Evolutionary conservation across 1,140 invertebrate species (phyloP), one percentile per base, ranked within the genome.

Genomic region (Plutomurus gul): DNA sequence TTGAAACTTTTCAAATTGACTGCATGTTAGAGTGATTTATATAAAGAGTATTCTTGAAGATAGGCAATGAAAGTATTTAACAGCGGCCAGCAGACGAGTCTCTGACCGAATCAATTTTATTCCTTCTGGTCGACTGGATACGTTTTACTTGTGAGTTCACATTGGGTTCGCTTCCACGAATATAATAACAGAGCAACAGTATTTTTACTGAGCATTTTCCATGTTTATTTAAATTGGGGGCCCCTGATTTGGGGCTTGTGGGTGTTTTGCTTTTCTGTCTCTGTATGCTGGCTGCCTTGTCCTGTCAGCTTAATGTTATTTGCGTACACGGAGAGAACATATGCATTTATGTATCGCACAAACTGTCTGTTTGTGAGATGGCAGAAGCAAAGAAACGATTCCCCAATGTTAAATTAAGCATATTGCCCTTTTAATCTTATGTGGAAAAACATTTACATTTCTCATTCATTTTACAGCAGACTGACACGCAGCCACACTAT

Each of bases 401-500:
- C 40, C 5, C 4, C 30, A 25, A 43, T 40, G 76, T 83, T 74
- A 83, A 81, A 83, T 79, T 76, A 83, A 83, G 79, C 82, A 83
- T 81, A 79, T 83, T 83, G 82, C 82, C 77, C 74, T 77, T 82
- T 73, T 80, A 80, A 80, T 80, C 78, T 80, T 18, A 10, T 22
- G 6, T 40, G 60, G 49, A 78, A 72, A 49, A 30, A 47, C 27
- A 75, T 49, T 27, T 30, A 49, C 7, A 70, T 37, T 18, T 22
- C 22, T 47, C 73, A 46, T 75, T 46, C 43, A 49, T 30, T 49
- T 25, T 75, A n/a, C 73, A 30, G 16, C 56, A 65, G 36, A 36
- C 13, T 33, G 56, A n/a, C 56, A 65, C 2, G 30, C 4, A 33
- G 30, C 46, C 46, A 49, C 6, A 8, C 20, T 20, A n/a, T n/a